Evolutionary conservation across 1,140 invertebrate genomes (phyloP), one percentile per base, ranked within the genome.

Genomic region (Heliconius eleuchia): DNA sequence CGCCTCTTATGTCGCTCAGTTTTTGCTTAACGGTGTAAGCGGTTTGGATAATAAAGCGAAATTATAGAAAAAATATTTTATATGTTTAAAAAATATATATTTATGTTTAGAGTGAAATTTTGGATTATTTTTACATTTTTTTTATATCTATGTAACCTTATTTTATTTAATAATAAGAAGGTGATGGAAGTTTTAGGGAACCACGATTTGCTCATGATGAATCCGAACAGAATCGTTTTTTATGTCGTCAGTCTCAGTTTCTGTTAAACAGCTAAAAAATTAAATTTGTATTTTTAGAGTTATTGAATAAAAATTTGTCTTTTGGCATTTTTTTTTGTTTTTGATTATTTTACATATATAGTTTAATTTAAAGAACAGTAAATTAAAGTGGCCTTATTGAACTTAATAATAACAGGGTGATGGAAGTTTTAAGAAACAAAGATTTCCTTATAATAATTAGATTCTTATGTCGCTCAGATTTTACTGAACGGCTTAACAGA

Each of bases 41-140:
- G 89, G 88, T 0, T 37, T 92, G 34, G 86, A 87, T 73, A 73
- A 30, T 23, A 90, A 86, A 37, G 79, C 90, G 2, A 92, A 91
- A 71, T 86, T 92, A 83, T 90, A 83, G 86, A 27, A 57, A 5
- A 16, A 18, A 6, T 19, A 11, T 46, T 6, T 46, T 13, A 5
- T 34, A 34, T 34, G 34, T 2, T 16, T 55, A n/a, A 55, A 55
- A 55, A 55, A 55, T 34, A n/a, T 18, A 19, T 57, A 27, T 60
- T 60, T 60, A 13, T 66, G 9, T 66, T 27, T 27, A 27, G 19
- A 66, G 18, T 52, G 18, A 52, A 52, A 52, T 19, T 19, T 66
- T 66, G 27, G 3, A 23, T 66, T 5, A 1, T 11, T 60, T 16
- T 66, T 57, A 9, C 0, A n/a, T 57, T 57, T 57, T 23, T 23